A percentile compares a stretch with the other conserved stretches of the same genome.
phyloP scores from a whole-genome alignment of 2,113 vertebrate genomes.

The Trichomycterus rosablanca region DNA sequence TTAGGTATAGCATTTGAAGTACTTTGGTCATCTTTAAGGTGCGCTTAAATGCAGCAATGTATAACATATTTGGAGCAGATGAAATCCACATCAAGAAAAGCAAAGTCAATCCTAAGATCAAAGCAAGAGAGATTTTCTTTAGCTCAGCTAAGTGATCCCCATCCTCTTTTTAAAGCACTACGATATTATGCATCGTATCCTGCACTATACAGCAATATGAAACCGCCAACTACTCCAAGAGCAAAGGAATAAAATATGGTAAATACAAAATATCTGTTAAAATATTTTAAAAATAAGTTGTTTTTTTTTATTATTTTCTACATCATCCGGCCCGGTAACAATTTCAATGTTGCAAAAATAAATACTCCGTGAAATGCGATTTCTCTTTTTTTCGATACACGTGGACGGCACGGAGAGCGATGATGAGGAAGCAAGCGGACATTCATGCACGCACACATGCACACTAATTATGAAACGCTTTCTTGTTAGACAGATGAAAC shows the following conservation, averaged over 20 bases:
- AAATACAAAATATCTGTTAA: conserved; percentile 78
- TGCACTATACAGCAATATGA: conserved; percentile 63
- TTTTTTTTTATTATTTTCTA: conserved; percentile 73
- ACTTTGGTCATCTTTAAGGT: too few species aligned
- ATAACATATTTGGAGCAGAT: conserved; percentile 56
- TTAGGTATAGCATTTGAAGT: too few species aligned
- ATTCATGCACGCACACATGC: conserved; percentile 45
- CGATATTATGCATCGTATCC: conserved; percentile 65
- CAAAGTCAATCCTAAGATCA: conserved; percentile 51
- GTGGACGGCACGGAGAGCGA: conserved; percentile 56
- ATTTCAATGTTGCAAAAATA: conserved; percentile 72
- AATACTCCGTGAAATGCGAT: conserved; percentile 65
- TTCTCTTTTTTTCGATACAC: conserved; percentile 51
- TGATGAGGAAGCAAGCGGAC: conserved; percentile 51
- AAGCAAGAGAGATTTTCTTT: conserved; percentile 46
- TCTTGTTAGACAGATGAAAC: conserved; percentile 56
- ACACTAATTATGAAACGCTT: conserved; percentile 58
- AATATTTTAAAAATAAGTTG: conserved; percentile 77
- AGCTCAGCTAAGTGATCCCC: conserved; percentile 38
- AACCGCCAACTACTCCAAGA: conserved; percentile 60
- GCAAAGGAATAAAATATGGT: conserved; percentile 67
- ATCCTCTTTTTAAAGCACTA: conserved; percentile 63
- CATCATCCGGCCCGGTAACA: conserved; percentile 71
- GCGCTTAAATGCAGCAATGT: conserved; percentile 49
- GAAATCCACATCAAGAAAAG: conserved; percentile 48